These are phyloP conservation scores for Lordiphosa collinella DNA, from an alignment of 1,140 invertebrate species.

Conservation along the genomic window DNA sequence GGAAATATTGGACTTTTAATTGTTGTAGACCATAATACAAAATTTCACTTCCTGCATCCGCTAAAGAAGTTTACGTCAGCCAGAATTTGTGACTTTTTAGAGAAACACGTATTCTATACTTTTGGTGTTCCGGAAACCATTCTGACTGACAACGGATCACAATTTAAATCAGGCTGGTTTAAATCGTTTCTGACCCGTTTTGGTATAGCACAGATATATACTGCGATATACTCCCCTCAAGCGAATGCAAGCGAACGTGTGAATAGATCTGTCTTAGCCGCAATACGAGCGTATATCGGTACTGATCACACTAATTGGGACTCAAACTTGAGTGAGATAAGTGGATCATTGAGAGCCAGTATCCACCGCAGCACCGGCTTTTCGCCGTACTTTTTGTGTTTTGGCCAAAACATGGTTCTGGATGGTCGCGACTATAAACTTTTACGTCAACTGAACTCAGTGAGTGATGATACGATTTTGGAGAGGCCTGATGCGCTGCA, in stretches of 20 bases:
- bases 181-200: neutral
- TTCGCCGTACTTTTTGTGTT: neutral
- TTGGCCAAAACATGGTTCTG: neutral
- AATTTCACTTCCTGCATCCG: neutral
- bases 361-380: neutral
- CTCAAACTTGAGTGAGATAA: neutral
- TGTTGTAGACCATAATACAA: too few relatives aligned
- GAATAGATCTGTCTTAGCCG: neutral
- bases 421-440: too few relatives aligned
- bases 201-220: neutral
- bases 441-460: too few relatives aligned
- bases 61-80: neutral
- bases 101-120: neutral
- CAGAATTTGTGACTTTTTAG: neutral
- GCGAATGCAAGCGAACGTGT: neutral
- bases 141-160: neutral
- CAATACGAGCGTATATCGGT: slow-evolving; percentile 3
- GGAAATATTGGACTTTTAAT: neutral
- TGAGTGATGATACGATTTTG: too few relatives aligned
- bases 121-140: too few relatives aligned
- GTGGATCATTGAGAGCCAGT: neutral
- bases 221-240: too few relatives aligned
- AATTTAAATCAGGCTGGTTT: neutral
- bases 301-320: slow-evolving; percentile 2
- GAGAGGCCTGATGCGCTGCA: too few relatives aligned